Conservation (phyloP, 1,140 invertebrate species). For the Pinna nobilis region DNA sequence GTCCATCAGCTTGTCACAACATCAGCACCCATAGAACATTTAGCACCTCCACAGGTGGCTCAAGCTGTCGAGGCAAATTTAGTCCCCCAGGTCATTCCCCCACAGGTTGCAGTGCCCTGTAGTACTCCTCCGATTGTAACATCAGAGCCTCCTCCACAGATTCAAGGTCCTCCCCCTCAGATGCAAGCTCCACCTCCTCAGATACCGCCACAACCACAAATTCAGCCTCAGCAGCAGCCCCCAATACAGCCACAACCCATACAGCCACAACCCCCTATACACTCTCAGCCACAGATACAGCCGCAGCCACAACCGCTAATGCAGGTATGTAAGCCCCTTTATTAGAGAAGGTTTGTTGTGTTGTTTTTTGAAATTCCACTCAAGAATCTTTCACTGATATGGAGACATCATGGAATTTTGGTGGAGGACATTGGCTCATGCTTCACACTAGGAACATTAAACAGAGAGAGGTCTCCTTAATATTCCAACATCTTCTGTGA, state of each 20-base stretch:
- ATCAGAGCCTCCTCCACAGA: conserved; percentile 4
- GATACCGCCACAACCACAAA: conserved; percentile 42
- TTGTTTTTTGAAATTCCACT: too few species aligned
- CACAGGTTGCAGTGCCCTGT: not conserved
- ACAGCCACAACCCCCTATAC: conserved; percentile 24
- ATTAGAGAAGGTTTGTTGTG: not conserved
- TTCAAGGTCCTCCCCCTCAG: not conserved
- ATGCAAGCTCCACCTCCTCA: not conserved
- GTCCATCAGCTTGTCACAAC: not conserved
- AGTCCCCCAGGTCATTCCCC: conserved; percentile 7
- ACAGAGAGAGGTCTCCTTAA: too few species aligned
- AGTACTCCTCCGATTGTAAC: not conserved
- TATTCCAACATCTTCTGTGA: too few species aligned
- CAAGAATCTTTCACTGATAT: too few species aligned
- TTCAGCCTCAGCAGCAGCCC: conserved; percentile 50
- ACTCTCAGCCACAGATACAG: not conserved
- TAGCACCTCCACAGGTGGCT: not conserved
- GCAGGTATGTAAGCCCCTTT: conserved; percentile 2
- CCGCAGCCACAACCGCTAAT: conserved; percentile 3
- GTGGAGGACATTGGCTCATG: too few species aligned
- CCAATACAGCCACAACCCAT: conserved; percentile 42
- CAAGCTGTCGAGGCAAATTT: not conserved
- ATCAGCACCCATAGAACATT: not conserved
- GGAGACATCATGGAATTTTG: too few species aligned
- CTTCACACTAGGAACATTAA: too few species aligned